Evolutionary conservation across 2,113 vertebrate genomes (phyloP), one percentile per base, ranked within the genome.

Genomic region (Megaleporinus macrocephalus): DNA sequence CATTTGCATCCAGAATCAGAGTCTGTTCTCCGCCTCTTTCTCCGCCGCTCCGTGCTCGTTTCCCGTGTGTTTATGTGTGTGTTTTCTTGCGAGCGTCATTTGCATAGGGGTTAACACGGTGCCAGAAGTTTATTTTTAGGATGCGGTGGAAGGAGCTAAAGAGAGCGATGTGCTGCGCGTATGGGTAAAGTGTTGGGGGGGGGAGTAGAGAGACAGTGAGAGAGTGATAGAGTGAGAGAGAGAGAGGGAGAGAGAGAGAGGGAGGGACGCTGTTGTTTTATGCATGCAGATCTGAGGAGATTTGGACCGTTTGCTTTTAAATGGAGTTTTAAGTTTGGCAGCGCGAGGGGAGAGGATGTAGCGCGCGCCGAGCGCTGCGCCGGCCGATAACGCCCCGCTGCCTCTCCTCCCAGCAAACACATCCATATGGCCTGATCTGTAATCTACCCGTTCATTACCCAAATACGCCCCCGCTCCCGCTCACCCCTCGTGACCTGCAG

Each of bases 91-190:
- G 81, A 51, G 29, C 74, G 62, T 76, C 86, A 93, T 94, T 93
- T 94, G 91, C 92, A 93, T 92, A 92, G 33, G n/a, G 77, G 83
- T 90, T 89, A 92, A 88, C 88, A 88, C 88, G 78, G 82, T 89
- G 63, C 91, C 90, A 93, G 88, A 90, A 92, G 83, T 92, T 93
- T 94, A 95, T 94, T 93, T 94, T 92, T 93, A 95, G 92, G 90
- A 89, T 72, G 53, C 69, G 84, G 91, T 91, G 93, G 87, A 90
- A 92, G 84, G 89, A 93, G 91, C 88, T 89, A 87, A 87, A 89
- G 85, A 80, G 62, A 89, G 83, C 53, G 85, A 87, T 90, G 85
- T 41, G 53, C 5, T 57, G 73, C 61, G 73, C 69, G 47, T 69
- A 15, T 24, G 82, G 72, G 69, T 61, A 74, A 78, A 70, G 33